phyloP scores from a whole-genome alignment of 2,797 vertebrate species.

The Chelonia mydas region DNA sequence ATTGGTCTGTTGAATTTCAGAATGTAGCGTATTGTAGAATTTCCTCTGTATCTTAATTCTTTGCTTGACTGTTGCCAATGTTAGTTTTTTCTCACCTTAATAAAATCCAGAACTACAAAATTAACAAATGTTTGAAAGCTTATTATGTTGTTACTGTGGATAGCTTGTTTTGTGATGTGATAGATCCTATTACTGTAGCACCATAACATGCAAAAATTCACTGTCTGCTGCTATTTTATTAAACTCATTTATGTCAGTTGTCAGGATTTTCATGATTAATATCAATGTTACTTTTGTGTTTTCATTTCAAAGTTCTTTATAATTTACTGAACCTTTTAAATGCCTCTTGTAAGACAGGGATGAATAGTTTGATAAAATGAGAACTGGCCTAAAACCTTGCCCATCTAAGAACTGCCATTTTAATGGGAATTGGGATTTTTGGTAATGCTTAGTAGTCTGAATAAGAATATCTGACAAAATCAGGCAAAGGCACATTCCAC shows the following conservation, averaged over 20 bases:
- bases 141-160: neutral
- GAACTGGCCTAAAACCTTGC: neutral
- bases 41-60: neutral
- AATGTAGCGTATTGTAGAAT: neutral
- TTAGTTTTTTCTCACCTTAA: neutral
- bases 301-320: neutral
- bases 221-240: neutral
- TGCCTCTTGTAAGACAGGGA: neutral
- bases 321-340: neutral
- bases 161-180: neutral
- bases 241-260: neutral
- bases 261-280: neutral
- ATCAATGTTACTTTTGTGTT: neutral
- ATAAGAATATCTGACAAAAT: neutral
- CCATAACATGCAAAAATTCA: neutral
- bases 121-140: neutral
- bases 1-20: neutral
- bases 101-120: neutral
- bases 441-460: neutral
- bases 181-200: fast-evolving
- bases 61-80: neutral
- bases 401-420: neutral
- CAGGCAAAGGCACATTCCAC: neutral
- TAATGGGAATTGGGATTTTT: neutral
- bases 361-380: neutral